Conservation (phyloP, 2,888 invertebrate genomes). For the Aquatica leii region DNA sequence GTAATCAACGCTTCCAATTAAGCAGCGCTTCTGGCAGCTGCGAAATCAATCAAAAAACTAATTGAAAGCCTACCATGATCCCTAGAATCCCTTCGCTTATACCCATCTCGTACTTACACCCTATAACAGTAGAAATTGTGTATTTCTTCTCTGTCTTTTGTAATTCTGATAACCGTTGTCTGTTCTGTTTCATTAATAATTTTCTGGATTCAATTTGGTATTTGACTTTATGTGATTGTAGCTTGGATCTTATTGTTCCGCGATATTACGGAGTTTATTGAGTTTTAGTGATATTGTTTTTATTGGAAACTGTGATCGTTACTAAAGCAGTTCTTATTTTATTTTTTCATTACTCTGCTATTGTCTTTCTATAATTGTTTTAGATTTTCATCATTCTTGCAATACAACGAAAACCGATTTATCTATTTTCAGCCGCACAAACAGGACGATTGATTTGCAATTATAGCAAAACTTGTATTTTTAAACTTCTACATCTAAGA, state of each 20-base stretch:
- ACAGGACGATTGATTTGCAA: constrained; percentile 3
- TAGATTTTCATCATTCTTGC: constrained; percentile 34
- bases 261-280: constrained; percentile 57
- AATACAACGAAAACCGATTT: constrained; percentile 32
- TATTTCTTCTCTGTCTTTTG: constrained; percentile 37
- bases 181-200: constrained; percentile 59
- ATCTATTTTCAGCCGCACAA: constrained; percentile 26
- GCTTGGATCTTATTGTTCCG: constrained; percentile 55
- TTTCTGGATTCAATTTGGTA: constrained; percentile 59
- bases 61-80: constrained; percentile 60
- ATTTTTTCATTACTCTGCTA: constrained; percentile 54
- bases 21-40: constrained; percentile 59
- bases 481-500: no score
- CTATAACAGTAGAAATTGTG: constrained; percentile 15
- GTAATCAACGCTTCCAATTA: constrained; percentile 62
- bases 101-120: constrained; percentile 36
- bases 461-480: background rate
- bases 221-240: constrained; percentile 58
- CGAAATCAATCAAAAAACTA: constrained; percentile 62
- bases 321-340: constrained; percentile 47
- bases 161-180: constrained; percentile 48
- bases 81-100: constrained; percentile 54
- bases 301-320: constrained; percentile 51
- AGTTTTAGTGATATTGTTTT: constrained; percentile 57
- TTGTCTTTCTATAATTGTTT: constrained; percentile 50